Evolutionary conservation across 2,888 invertebrate species (phyloP), one percentile per base, ranked within the genome.

Genomic region (Xanthia icteritia): DNA sequence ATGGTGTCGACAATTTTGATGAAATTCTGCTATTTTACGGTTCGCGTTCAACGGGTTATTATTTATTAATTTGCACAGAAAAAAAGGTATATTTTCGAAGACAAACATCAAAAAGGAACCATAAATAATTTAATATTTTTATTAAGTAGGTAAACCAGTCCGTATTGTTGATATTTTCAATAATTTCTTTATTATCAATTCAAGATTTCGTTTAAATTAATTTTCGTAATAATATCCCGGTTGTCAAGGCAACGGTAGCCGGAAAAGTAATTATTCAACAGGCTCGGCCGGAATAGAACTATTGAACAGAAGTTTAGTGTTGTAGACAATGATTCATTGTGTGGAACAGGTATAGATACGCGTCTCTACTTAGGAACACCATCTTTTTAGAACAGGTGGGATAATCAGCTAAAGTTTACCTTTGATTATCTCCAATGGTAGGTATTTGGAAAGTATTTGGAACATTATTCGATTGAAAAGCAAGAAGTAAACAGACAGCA

Each of bases 271-370:
- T 94, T 94, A 94, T 93, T 91, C 92, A 91, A 91, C 87, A 90
- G 89, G 86, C 90, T 86, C 48, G 74, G 82, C 81, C 88, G 89
- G 91, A 90, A 92, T 88, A 88, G 80, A 88, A 91, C 92, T 92
- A 92, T 93, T 91, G 92, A 93, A 93, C 93, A 93, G 93, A 92
- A 94, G 94, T 94, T 92, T 90, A 91, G 90, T 90, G 86, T 86
- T 88, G 89, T 88, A 95, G 91, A 96, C 95, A 95, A 95, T 95
- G 92, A 90, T 77, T 90, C 92, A 95, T 95, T 95, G 94, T 95
- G 89, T 90, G 76, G 90, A 92, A 92, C 92, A 89, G 91, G 94
- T 93, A 92, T 92, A 89, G 85, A 83, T 80, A 84, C 76, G 86
- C 84, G 85, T 81, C 86, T 77, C 58, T 78, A 48, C 13, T 69